These are phyloP conservation scores for Rhagoletis pomonella DNA, from an alignment of 1,140 invertebrate species.

Conservation along the genomic window DNA sequence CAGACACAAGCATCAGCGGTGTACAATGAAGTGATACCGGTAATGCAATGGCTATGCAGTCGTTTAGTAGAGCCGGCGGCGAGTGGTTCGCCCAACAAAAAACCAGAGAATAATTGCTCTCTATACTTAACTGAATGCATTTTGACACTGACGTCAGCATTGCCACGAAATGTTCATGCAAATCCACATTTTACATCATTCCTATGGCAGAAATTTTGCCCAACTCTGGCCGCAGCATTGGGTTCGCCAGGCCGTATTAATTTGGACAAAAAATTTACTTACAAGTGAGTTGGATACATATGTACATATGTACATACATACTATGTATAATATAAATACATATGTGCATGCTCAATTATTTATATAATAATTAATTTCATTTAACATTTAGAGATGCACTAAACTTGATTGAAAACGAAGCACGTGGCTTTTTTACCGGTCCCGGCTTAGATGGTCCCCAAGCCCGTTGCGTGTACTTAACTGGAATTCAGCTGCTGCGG, in stretches of 20 bases:
- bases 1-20: constrained; percentile 83
- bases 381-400: constrained; percentile 66
- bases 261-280: constrained; percentile 73
- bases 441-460: constrained; percentile 72
- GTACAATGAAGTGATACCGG: constrained; percentile 91
- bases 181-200: constrained; percentile 90
- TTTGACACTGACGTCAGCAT: constrained; percentile 86
- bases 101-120: constrained; percentile 79
- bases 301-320: neutral
- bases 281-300: constrained; percentile 64
- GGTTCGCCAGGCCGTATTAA: constrained; percentile 81
- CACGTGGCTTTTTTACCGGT: constrained; percentile 72
- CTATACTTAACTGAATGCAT: constrained; percentile 90
- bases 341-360: neutral
- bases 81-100: constrained; percentile 75
- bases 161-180: constrained; percentile 86
- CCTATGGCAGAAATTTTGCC: constrained; percentile 94
- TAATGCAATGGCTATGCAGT: constrained; percentile 91
- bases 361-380: neutral
- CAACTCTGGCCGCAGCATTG: constrained; percentile 88
- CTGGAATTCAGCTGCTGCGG: constrained; percentile 88
- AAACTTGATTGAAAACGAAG: constrained; percentile 73
- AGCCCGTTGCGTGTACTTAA: constrained; percentile 72
- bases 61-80: constrained; percentile 83
- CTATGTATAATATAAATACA: neutral